phyloP scores from a whole-genome alignment of 2,888 invertebrate species.

The Meiosimyza decipiens region DNA sequence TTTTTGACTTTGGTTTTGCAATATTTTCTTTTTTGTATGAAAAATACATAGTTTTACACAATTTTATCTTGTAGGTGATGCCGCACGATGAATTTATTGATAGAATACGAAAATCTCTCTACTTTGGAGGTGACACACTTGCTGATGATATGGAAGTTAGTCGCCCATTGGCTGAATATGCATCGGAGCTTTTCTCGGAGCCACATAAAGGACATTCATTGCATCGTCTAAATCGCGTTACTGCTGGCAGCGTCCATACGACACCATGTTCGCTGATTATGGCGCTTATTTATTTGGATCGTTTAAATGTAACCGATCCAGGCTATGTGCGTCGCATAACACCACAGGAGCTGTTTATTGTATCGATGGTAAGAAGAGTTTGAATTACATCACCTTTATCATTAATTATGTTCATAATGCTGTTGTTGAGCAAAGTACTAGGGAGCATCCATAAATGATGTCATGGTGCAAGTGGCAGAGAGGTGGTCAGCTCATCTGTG shows the following conservation, averaged over 20 bases:
- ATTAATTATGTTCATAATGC: too few relatives aligned
- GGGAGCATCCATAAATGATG: too few relatives aligned
- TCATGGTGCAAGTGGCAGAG: too few relatives aligned
- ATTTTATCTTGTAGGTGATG: slow-evolving; percentile 55
- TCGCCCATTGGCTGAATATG: slow-evolving; percentile 75
- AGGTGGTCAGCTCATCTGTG: too few relatives aligned
- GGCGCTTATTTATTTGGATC: slow-evolving; percentile 92
- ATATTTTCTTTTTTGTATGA: neutral
- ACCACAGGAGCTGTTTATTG: slow-evolving; percentile 93
- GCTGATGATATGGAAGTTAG: slow-evolving; percentile 82
- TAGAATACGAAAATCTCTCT: slow-evolving; percentile 87
- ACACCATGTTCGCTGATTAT: slow-evolving; percentile 93
- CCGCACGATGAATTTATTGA: slow-evolving; percentile 80
- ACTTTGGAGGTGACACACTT: slow-evolving; percentile 86
- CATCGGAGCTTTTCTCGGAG: slow-evolving; percentile 86
- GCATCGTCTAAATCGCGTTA: slow-evolving; percentile 80
- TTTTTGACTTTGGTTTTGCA: neutral
- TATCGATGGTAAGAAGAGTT: slow-evolving; percentile 81
- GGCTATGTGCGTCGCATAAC: slow-evolving; percentile 84
- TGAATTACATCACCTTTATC: neutral
- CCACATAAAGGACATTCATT: slow-evolving; percentile 80
- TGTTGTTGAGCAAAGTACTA: too few relatives aligned
- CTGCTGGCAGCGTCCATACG: slow-evolving; percentile 82
- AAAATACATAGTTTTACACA: neutral
- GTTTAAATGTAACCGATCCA: slow-evolving; percentile 83